Evolutionary conservation across 2,113 vertebrate genomes (phyloP), one percentile per base, ranked within the genome.

Genomic region (Haemorhous mexicanus): DNA sequence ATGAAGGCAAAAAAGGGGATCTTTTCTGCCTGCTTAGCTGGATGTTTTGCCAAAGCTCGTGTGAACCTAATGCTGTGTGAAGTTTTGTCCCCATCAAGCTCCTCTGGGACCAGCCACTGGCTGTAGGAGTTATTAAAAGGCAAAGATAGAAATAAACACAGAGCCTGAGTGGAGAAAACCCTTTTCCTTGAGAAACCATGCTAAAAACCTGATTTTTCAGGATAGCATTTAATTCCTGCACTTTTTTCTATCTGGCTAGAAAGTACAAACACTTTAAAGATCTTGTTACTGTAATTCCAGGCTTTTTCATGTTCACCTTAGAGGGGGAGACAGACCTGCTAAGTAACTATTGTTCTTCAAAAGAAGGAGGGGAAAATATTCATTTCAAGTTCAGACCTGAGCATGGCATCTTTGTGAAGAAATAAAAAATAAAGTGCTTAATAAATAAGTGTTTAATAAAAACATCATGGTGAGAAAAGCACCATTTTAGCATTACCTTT

Each of bases 401-500:
- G 16, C 5, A 2, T 69, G 23, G 14, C 6, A 21, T 55, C 14
- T 76, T 70, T 64, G 18, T 67, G 78, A 78, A 72, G 37, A 74
- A 44, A 89, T 69, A 47, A 62, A 83, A 61, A 47, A 7, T 18
- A 27, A 53, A 53, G 22, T 27, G 49, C 32, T 55, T 20, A 21
- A 47, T 75, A 53, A 83, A 27, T 41, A 69, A 17, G 9, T 5
- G 16, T 33, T 91, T 81, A 10, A 74, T 66, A 72, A 53, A 35
- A 80, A 7, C 5, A 72, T 18, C 22, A 58, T 13, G 19, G 20
- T 19, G 46, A 69, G 46, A 81, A 73, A 76, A 73, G 1, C 7
- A 8, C 47, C 3, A n/a, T 87, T 84, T 84, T 32, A 89, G 32
- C 33, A 12, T 97, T 98, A 98, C 98, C 98, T 63, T 98, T 98